phyloP scores from a whole-genome alignment of 1,140 invertebrate genomes.

The Aphis craccivora region DNA sequence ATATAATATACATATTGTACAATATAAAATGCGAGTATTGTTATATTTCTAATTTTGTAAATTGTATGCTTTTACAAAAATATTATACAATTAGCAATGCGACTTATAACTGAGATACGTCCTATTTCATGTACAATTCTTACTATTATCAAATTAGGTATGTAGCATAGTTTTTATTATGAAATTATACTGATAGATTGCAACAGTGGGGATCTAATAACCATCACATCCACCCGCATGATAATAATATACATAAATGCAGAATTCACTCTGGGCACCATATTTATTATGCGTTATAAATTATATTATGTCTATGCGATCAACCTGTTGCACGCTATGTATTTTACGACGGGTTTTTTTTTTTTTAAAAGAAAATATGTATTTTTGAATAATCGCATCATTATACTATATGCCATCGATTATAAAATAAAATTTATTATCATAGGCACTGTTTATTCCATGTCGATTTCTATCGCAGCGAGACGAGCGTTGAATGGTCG shows the following conservation, averaged over 20 bases:
- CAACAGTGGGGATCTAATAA: not conserved
- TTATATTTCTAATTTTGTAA: no score
- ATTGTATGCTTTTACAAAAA: no score
- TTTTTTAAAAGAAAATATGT: not conserved
- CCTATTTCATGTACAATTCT: no score
- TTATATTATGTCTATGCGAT: not conserved
- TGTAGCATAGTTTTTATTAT: not conserved
- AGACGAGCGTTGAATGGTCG: not conserved
- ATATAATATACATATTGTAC: no score
- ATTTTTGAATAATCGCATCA: not conserved
- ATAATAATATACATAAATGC: not conserved
- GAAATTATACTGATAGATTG: not conserved
- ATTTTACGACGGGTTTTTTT: no score
- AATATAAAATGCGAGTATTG: no score
- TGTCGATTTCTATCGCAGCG: not conserved
- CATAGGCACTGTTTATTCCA: not conserved
- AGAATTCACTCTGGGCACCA: not conserved
- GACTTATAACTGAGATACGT: no score
- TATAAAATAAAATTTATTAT: not conserved
- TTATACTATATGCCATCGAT: not conserved
- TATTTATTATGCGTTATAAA: not conserved
- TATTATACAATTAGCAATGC: no score
- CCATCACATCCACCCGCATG: not conserved
- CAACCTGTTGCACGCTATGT: not conserved
- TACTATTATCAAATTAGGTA: no score